phyloP scores from a whole-genome alignment of 1,140 invertebrate species.

The Sitobion miscanthi region DNA sequence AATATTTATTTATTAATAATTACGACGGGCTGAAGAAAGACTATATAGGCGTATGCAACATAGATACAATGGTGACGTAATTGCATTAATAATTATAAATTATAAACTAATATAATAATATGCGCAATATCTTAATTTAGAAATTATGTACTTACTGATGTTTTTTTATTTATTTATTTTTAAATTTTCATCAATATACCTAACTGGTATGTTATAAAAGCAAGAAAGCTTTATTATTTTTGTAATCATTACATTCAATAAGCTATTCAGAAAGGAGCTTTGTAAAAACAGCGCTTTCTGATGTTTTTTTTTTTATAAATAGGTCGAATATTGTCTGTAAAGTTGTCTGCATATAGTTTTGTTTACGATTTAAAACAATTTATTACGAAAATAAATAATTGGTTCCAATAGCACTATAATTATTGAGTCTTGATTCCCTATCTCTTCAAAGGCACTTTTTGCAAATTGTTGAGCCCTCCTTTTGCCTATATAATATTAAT shows the following conservation, averaged over 20 bases:
- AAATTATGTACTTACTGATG: neutral
- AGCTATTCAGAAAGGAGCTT: neutral
- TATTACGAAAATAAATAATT: neutral
- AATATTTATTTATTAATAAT: no score
- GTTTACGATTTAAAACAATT: neutral
- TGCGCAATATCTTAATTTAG: neutral
- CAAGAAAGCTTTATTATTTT: neutral
- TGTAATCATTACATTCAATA: neutral
- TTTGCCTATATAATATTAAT: neutral
- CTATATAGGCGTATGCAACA: no score
- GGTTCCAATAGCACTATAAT: neutral
- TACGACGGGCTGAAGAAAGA: no score
- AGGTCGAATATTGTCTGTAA: neutral
- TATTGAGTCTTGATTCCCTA: neutral
- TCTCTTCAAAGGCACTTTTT: neutral
- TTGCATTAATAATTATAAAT: neutral
- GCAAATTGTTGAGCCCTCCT: neutral
- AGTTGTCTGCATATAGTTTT: neutral
- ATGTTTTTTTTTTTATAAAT: neutral
- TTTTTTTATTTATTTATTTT: neutral
- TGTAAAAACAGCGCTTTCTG: neutral
- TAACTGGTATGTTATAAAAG: neutral
- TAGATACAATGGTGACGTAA: neutral
- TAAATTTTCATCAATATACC: neutral
- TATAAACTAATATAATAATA: neutral